Evolutionary conservation across 1,140 invertebrate genomes (phyloP).

Genomic region (Olivierus martensii): DNA sequence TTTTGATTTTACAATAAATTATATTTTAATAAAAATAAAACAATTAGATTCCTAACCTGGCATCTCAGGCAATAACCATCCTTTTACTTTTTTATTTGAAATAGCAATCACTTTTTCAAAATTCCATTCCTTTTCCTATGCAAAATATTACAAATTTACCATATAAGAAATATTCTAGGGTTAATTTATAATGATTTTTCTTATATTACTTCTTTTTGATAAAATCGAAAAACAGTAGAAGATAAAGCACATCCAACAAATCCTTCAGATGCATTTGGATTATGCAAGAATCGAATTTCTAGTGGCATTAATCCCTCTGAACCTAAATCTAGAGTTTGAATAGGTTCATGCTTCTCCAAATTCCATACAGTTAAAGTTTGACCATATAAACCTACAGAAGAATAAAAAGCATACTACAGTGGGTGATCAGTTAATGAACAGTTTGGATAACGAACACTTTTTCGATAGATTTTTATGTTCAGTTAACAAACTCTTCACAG

Average conservation of each 20-base stretch:
- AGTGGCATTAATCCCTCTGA: constrained; percentile 70
- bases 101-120: constrained; percentile 66
- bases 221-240: constrained; percentile 54
- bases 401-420: too few relatives aligned
- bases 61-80: constrained; percentile 48
- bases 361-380: constrained; percentile 74
- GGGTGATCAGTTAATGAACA: too few relatives aligned
- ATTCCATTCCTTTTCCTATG: constrained; percentile 36
- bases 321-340: constrained; percentile 74
- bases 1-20: background rate
- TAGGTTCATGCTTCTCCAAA: constrained; percentile 62
- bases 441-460: too few relatives aligned
- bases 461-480: too few relatives aligned
- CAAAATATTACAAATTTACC: too few relatives aligned
- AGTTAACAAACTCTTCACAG: too few relatives aligned
- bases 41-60: constrained; percentile 34
- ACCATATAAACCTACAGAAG: constrained; percentile 51
- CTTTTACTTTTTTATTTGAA: constrained; percentile 54
- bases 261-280: constrained; percentile 62
- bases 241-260: constrained; percentile 71
- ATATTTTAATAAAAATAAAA: background rate
- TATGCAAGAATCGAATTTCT: constrained; percentile 85
- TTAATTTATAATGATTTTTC: too few relatives aligned
- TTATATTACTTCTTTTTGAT: constrained; percentile 6
- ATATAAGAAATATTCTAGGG: too few relatives aligned